Percentiles rank a stretch among this genome's conserved stretches.
phyloP scores from a whole-genome alignment of 2,113 vertebrate species.

The Girardinichthys multiradiatus region DNA sequence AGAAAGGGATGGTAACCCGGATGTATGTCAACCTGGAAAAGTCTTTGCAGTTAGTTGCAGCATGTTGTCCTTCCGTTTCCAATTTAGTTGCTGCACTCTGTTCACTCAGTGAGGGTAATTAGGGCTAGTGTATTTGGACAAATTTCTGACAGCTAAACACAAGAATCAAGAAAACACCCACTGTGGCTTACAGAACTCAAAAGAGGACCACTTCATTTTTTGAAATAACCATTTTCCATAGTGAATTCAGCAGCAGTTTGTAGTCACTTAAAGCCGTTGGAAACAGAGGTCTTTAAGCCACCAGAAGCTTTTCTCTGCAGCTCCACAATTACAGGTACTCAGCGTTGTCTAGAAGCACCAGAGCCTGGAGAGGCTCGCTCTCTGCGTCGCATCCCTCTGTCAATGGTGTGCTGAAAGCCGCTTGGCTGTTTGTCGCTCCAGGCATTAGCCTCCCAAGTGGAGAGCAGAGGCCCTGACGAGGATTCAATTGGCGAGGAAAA shows the following conservation, averaged over 20 bases:
- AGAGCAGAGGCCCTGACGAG: constrained; percentile 88
- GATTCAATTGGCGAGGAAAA: constrained; percentile 83
- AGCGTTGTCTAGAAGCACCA: constrained; percentile 89
- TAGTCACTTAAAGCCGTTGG: constrained; percentile 89
- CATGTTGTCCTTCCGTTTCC: constrained; percentile 21
- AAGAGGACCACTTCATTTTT: constrained; percentile 61
- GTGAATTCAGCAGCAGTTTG: constrained; percentile 78
- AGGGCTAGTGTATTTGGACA: constrained; percentile 26
- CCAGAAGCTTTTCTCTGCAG: constrained; percentile 84
- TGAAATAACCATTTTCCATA: constrained; percentile 58
- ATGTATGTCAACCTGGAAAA: too few relatives aligned
- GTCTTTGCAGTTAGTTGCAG: neutral
- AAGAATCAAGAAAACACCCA: constrained; percentile 44
- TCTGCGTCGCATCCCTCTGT: constrained; percentile 81
- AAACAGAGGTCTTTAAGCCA: constrained; percentile 89
- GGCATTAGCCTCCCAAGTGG: constrained; percentile 88
- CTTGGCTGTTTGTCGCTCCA: constrained; percentile 89
- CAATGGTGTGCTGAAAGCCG: constrained; percentile 93
- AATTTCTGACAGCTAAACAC: constrained; percentile 25
- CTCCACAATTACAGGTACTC: constrained; percentile 94
- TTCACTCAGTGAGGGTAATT: constrained; percentile 17
- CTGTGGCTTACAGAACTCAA: constrained; percentile 35
- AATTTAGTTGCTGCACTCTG: constrained; percentile 14
- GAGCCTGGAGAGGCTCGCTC: constrained; percentile 81
- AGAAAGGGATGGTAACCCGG: too few relatives aligned